Evolutionary conservation across 2,113 vertebrate species (phyloP).

Genomic region (Paralichthys olivaceus): DNA sequence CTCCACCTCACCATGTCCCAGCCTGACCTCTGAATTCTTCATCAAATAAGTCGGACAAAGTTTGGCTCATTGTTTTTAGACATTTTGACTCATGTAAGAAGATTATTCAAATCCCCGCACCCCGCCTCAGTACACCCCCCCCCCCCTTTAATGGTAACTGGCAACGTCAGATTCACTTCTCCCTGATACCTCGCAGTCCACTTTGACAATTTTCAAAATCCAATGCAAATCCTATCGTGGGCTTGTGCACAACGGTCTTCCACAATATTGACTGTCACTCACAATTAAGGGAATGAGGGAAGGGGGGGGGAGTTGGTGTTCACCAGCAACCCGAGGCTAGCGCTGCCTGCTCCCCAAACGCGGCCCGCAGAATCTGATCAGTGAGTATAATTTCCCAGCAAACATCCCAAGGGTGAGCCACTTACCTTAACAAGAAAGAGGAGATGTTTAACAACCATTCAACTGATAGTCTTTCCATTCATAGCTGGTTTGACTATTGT

Average conservation of each 20-base stretch:
- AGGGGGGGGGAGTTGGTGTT: conserved; percentile 60
- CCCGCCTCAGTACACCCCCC: conserved; percentile 33
- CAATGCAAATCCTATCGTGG: conserved; percentile 83
- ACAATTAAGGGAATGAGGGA: conserved; percentile 75
- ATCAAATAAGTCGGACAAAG: conserved; percentile 61
- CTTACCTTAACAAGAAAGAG: conserved; percentile 80
- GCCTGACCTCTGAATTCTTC: conserved; percentile 55
- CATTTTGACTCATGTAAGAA: conserved; percentile 63
- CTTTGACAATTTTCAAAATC: conserved; percentile 84
- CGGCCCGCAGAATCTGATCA: conserved; percentile 81
- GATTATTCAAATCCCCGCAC: conserved; percentile 73
- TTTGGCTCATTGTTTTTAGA: conserved; percentile 72
- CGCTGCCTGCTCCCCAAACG: conserved; percentile 69
- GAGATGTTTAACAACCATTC: conserved; percentile 77
- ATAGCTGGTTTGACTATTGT: conserved; percentile 56
- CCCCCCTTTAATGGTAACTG: conserved; percentile 75
- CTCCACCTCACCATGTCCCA: conserved; percentile 9
- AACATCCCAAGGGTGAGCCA: conserved; percentile 81
- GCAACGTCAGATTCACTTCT: conserved; percentile 74
- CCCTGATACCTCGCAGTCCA: conserved; percentile 72
- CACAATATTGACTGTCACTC: conserved; percentile 82
- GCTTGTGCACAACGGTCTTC: conserved; percentile 63
- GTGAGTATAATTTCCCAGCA: conserved; percentile 79
- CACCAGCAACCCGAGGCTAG: conserved; percentile 76
- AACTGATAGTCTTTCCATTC: conserved; percentile 67